Base-by-base conservation (phyloP, 2,888 invertebrate species). In the Strigamia transsilvanica region DNA sequence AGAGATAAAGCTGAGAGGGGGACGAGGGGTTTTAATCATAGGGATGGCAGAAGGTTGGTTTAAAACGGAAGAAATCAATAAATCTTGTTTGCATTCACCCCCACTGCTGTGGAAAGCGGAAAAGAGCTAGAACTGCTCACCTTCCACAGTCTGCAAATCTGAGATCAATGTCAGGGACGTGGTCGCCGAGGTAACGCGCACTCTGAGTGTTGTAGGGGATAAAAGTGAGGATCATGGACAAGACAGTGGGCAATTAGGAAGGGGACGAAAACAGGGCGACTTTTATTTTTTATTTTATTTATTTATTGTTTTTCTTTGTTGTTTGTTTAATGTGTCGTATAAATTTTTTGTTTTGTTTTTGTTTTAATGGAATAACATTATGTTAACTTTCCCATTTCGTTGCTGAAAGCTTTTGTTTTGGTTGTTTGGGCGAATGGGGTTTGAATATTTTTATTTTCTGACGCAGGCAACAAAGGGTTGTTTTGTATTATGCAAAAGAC, bases 131-230 rank as follows among this genome's bases (percentile, higher is more conserved):
- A 66, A 66, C 23, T n/a, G 9, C 21, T 66, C 66, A 23, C 23
- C 23, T 66, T 23, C 7, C 66, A 27, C 66, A 21, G 21, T 66
- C 27, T 21, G 27, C 21, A 66, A 66, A 66, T 66, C 66, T 66
- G 66, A 66, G 66, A 66, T 66, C 66, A 66, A 66, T 66, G 66
- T 66, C 66, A 66, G 66, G 66, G 51, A 51, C 51, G n/a, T n/a
- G 51, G 66, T 66, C 23, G 21, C 66, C 66, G 21, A 21, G 23
- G 66, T 23, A 66, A 66, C 66, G 23, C 23, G 23, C 66, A 21
- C 66, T 27, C 2, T 23, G 21, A 23, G 23, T 66, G 66, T 23
- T 27, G 27, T 66, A 27, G 66, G 66, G 66, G 66, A 66, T 66
- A 66, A 66, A 66, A 21, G 66, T 23, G n/a, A 23, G 66, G 27